Percentiles rank a stretch among this genome's conserved stretches.
phyloP scores from a whole-genome alignment of 92 coral and sea anemone genomes.

The Galaxea fascicularis region DNA sequence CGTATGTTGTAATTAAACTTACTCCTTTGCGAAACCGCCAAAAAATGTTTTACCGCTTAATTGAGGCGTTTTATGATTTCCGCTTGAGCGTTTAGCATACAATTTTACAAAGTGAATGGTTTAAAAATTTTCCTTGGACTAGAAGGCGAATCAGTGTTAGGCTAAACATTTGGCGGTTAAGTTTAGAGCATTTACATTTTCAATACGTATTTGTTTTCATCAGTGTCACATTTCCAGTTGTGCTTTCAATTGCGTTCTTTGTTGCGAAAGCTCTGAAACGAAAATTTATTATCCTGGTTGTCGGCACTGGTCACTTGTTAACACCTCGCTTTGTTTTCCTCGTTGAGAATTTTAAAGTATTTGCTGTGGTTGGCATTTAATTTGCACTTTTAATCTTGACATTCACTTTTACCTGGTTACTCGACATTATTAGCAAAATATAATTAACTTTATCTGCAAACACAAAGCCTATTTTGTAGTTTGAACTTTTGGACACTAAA shows the following conservation, averaged over 20 bases:
- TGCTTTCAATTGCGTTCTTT: not conserved
- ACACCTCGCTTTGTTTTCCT: constrained; percentile 23
- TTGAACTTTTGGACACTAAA: not conserved
- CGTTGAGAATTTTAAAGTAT: not conserved
- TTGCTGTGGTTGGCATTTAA: constrained; percentile 19
- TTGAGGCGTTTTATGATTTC: not conserved
- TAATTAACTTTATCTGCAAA: constrained; percentile 11
- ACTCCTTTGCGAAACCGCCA: constrained; percentile 30
- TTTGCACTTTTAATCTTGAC: constrained; percentile 39
- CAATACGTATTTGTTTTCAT: not conserved
- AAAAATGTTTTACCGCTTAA: not conserved
- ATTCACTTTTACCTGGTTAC: not conserved
- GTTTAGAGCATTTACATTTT: not conserved
- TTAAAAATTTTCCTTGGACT: not conserved
- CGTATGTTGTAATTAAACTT: constrained; percentile 14
- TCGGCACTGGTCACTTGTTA: not conserved
- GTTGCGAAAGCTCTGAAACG: not conserved
- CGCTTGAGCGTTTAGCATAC: not conserved
- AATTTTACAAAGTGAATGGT: not conserved
- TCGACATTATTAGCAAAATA: not conserved
- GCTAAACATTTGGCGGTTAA: not conserved
- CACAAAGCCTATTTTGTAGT: not conserved
- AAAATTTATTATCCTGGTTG: not conserved
- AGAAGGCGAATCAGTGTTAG: not conserved
- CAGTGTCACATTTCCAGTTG: not conserved